Evolutionary conservation across 1,140 invertebrate species (phyloP).

Genomic region (Ladona fulva): DNA sequence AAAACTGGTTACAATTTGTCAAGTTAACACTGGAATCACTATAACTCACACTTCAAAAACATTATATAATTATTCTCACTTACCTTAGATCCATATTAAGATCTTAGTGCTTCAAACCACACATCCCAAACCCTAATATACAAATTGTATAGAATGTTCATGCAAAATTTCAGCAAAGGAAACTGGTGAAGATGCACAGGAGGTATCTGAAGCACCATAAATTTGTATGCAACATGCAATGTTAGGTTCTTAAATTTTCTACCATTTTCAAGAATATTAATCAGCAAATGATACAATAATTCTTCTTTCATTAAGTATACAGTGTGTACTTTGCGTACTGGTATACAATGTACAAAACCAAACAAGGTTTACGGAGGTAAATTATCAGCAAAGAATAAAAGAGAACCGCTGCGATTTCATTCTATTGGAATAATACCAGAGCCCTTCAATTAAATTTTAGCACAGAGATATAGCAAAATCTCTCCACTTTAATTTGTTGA

Average conservation of each 20-base stretch:
- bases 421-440: too few species aligned
- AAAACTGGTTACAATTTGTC: neutral
- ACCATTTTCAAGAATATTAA: too few species aligned
- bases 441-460: too few species aligned
- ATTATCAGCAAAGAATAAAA: too few species aligned
- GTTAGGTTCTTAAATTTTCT: neutral
- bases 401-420: too few species aligned
- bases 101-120: neutral
- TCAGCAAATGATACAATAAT: too few species aligned
- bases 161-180: neutral
- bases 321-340: too few species aligned
- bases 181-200: neutral
- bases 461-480: too few species aligned
- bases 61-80: neutral
- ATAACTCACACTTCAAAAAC: neutral
- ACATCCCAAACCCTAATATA: neutral
- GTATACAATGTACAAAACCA: too few species aligned
- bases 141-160: neutral
- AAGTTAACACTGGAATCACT: conserved; percentile 1
- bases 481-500: too few species aligned
- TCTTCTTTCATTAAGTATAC: too few species aligned
- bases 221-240: conserved; percentile 2
- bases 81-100: neutral
- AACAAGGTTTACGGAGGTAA: too few species aligned
- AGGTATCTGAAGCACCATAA: neutral